Evolutionary conservation across 2,797 vertebrate genomes (phyloP).

Genomic region (Calcarius lapponicus): DNA sequence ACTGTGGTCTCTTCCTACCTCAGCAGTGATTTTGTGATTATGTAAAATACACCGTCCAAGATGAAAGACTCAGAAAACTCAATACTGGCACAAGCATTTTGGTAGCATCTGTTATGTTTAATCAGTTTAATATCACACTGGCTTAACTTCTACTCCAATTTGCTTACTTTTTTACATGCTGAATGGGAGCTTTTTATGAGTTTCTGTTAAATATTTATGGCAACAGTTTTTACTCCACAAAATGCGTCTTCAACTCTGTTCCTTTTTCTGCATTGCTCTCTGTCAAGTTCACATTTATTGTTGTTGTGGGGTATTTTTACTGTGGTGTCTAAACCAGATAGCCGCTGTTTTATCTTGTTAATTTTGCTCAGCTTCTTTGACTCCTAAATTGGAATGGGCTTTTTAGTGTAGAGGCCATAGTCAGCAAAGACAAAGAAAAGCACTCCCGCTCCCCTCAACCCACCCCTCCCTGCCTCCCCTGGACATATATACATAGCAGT

Average conservation of each 20-base stretch:
- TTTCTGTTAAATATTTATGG: background rate
- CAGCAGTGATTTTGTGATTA: background rate
- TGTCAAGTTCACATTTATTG: background rate
- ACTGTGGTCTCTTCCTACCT: background rate
- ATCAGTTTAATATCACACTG: background rate
- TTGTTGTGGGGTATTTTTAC: background rate
- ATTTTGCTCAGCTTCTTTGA: background rate
- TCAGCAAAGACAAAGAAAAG: background rate
- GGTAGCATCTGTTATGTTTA: background rate
- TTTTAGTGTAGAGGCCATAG: background rate
- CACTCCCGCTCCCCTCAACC: background rate
- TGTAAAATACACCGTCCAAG: background rate
- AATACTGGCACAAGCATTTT: background rate
- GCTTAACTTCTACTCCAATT: background rate
- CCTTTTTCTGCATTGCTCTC: background rate
- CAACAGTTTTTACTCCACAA: background rate
- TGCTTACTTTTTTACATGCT: background rate
- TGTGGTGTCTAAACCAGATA: background rate
- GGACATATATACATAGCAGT: background rate
- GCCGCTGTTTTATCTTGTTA: background rate
- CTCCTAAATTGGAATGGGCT: background rate
- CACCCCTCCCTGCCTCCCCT: fast-evolving
- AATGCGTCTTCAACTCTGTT: background rate
- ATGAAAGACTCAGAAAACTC: background rate
- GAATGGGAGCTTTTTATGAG: background rate